Conservation (phyloP, 2,888 invertebrate species). For the Camponotus fellah region DNA sequence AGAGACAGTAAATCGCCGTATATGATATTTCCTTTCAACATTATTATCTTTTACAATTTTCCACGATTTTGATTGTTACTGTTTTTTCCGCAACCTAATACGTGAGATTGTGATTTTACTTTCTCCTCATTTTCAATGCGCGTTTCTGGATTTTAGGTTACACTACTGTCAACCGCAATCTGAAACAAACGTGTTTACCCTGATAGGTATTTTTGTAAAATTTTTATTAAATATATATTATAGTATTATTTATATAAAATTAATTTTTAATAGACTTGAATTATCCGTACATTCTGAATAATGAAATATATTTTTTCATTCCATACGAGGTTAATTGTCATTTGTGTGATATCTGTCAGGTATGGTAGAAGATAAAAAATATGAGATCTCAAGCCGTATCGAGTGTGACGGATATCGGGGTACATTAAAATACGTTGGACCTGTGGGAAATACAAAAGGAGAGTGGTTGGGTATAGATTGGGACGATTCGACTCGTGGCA, state of each 20-base stretch:
- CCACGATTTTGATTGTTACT: constrained; percentile 28
- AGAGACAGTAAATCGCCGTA: constrained; percentile 75
- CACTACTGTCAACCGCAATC: constrained; percentile 58
- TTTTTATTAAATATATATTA: neutral
- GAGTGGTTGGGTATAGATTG: constrained; percentile 98
- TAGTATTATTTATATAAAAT: constrained; percentile 8
- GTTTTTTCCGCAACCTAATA: constrained; percentile 18
- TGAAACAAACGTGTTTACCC: constrained; percentile 48
- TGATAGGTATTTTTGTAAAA: constrained; percentile 50
- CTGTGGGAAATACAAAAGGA: constrained; percentile 85
- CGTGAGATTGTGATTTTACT: constrained; percentile 37
- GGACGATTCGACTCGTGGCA: constrained; percentile 96
- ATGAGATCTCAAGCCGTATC: constrained; percentile 86
- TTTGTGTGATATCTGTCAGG: constrained; percentile 59
- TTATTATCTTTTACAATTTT: constrained; percentile 29
- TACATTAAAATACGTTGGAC: constrained; percentile 87
- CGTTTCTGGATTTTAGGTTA: constrained; percentile 73
- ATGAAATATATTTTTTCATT: neutral
- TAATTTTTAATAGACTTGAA: neutral
- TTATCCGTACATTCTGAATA: neutral
- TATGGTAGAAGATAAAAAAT: constrained; percentile 83
- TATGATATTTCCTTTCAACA: constrained; percentile 73
- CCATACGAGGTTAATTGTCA: constrained; percentile 11
- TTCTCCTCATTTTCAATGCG: constrained; percentile 66
- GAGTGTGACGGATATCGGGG: constrained; percentile 86